Percentiles rank a stretch among this genome's conserved stretches.
phyloP scores from a whole-genome alignment of 92 coral and sea anemone genomes.

The Siderastrea radians region DNA sequence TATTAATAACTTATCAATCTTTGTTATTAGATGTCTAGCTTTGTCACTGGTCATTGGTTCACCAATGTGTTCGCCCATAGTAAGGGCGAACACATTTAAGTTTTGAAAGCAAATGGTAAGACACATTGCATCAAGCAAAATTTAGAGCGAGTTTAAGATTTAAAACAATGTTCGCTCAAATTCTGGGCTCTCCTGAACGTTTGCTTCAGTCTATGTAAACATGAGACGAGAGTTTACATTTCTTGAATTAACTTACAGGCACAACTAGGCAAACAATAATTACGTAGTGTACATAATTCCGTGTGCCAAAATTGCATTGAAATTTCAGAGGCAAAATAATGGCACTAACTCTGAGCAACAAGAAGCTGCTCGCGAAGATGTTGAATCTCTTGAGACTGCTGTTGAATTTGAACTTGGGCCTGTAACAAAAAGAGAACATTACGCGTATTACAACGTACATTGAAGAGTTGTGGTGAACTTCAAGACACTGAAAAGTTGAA shows the following conservation, averaged over 20 bases:
- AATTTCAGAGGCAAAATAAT: not conserved
- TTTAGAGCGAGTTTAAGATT: too few species aligned
- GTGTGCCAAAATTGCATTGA: not conserved
- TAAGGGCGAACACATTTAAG: not conserved
- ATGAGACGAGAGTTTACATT: not conserved
- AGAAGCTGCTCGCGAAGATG: constrained; percentile 84
- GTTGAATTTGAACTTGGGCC: constrained; percentile 88
- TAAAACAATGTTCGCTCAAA: not conserved
- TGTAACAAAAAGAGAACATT: constrained; percentile 23
- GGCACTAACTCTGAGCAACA: constrained; percentile 76
- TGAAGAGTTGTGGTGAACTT: too few species aligned
- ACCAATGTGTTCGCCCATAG: too few species aligned
- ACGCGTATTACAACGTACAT: too few species aligned
- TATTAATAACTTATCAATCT: too few species aligned
- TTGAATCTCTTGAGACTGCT: constrained; percentile 90
- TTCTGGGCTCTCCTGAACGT: not conserved
- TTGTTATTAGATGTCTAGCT: too few species aligned
- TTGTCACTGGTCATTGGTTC: too few species aligned
- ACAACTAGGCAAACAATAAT: not conserved
- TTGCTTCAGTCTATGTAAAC: not conserved
- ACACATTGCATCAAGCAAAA: too few species aligned
- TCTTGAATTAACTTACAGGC: not conserved
- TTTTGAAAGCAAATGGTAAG: not conserved
- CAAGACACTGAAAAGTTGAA: too few species aligned
- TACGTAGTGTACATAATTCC: too few species aligned